Base-by-base conservation (phyloP, 2,888 invertebrate genomes). In the Microchrysa polita region DNA sequence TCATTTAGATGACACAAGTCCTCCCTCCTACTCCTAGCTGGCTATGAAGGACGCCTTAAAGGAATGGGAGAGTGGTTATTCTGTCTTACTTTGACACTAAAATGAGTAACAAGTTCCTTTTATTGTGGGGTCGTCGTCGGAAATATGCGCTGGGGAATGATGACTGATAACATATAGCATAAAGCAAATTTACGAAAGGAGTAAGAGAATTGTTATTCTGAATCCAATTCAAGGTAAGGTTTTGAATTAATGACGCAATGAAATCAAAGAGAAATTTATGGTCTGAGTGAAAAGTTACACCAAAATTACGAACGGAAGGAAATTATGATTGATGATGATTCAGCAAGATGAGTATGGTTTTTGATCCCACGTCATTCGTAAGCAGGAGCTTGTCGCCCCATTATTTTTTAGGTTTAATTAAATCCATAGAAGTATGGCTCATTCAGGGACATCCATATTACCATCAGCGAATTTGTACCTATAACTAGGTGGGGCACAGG, bases 321-420 rank as follows among this genome's bases (percentile, higher is more conserved):
- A 69, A 69, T 69, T 69, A 69, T 69, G 69, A 69, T 69, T 69
- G 69, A 69, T 69, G 69, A 69, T 69, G 69, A 69, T 22, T 65
- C 48, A 65, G 65, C 65, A 48, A 22, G 44, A 14, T 65, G 20
- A 48, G 5, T 5, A n/a, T 40, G 61, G 40, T 48, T n/a, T 12
- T n/a, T n/a, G 48, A n/a, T 48, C 48, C n/a, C 27, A 34, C 27
- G 27, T 34, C 27, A 34, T 34, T 7, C 27, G n/a, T n/a, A 34
- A 34, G 27, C 12, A 12, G 16, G 48, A 7, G 48, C 48, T 4
- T n/a, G 48, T n/a, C n/a, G 48, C 48, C 16, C 4, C 14, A 48
- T 48, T 48, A 48, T 7, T 48, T 48, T 48, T 48, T 34, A 48
- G 48, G 48, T 48, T 48, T n/a, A n/a, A 48, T 34, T 34, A 34